Conservation (phyloP, 2,888 invertebrate species). For the Lamellibrachia columna region DNA sequence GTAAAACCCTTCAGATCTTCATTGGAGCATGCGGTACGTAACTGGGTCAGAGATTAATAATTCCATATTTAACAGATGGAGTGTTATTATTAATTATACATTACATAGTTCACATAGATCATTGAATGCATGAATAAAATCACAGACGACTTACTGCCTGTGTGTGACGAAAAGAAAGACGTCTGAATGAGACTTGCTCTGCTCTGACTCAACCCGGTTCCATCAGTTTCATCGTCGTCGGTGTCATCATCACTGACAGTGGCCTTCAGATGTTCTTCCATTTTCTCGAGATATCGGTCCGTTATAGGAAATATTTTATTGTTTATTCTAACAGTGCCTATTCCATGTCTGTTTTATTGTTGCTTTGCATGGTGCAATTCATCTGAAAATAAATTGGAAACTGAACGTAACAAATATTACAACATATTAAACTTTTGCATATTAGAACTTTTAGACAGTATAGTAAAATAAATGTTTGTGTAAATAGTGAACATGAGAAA, state of each 20-base stretch:
- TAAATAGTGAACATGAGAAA: not conserved
- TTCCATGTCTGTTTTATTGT: not conserved
- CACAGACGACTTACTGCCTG: not conserved
- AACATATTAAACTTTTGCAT: too few species aligned
- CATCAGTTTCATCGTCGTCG: not conserved
- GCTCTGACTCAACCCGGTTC: not conserved
- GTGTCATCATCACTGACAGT: not conserved
- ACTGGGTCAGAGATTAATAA: too few species aligned
- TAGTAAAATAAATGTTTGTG: too few species aligned
- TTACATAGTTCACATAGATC: too few species aligned
- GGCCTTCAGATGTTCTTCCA: not conserved
- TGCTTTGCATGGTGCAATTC: not conserved
- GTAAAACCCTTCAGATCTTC: too few species aligned
- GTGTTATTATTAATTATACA: too few species aligned
- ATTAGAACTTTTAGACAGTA: too few species aligned
- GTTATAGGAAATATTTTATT: not conserved
- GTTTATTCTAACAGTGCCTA: not conserved
- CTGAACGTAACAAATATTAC: too few species aligned
- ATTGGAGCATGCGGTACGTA: too few species aligned
- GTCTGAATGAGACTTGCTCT: conserved; percentile 16
- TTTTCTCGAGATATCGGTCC: not conserved
- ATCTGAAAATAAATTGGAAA: not conserved
- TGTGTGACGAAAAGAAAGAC: not conserved
- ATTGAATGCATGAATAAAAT: not conserved
- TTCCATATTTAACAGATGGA: too few species aligned